Evolutionary conservation across 2,888 invertebrate genomes (phyloP).

Genomic region (Cephus pygmeus): DNA sequence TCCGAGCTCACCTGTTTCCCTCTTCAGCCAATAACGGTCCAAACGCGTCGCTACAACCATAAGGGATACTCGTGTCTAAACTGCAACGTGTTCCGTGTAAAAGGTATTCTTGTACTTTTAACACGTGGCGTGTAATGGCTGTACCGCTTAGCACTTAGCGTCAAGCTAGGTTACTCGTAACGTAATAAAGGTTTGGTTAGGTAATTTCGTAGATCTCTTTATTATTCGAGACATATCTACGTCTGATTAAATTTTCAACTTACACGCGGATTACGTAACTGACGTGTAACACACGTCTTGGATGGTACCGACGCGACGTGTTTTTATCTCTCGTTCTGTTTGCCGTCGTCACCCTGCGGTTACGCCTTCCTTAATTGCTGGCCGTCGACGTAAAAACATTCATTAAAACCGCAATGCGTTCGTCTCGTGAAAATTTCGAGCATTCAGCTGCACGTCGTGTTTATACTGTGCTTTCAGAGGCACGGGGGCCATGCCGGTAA

Average conservation of each 20-base stretch:
- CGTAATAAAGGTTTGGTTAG: neutral
- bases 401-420: neutral
- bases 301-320: neutral
- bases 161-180: neutral
- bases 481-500: neutral
- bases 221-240: neutral
- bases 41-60: neutral
- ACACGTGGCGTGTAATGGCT: neutral
- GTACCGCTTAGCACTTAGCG: neutral
- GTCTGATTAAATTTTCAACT: neutral
- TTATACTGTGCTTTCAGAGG: neutral
- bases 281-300: neutral
- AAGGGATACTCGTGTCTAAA: neutral
- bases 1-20: neutral
- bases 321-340: neutral
- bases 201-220: neutral
- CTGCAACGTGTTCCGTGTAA: neutral
- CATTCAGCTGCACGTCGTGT: neutral
- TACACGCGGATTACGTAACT: neutral
- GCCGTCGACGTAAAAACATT: neutral
- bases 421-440: neutral
- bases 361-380: neutral
- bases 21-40: neutral
- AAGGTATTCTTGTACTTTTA: neutral
- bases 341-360: neutral